These are phyloP conservation scores for Theretra japonica DNA, from an alignment of 2,888 invertebrate genomes.

Conservation along the genomic window DNA sequence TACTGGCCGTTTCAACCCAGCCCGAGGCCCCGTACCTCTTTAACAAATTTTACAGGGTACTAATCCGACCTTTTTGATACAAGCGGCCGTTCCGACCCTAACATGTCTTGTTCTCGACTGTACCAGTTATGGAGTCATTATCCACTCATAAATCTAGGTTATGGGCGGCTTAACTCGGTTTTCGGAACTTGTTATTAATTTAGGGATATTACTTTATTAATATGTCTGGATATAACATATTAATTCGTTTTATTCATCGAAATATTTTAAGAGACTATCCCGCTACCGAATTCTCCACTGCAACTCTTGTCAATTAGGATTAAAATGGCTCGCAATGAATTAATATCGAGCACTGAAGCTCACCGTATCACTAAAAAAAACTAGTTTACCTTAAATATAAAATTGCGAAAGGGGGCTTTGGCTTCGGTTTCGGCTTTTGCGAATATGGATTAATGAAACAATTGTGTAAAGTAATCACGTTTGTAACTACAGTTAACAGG, in stretches of 20 bases:
- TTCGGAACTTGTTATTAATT: constrained; percentile 69
- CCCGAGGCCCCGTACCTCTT: constrained; percentile 77
- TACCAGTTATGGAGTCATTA: constrained; percentile 76
- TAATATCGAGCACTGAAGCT: too few relatives aligned
- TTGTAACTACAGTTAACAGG: constrained; percentile 5
- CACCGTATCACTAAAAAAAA: too few relatives aligned
- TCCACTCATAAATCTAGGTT: constrained; percentile 79
- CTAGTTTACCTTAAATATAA: too few relatives aligned
- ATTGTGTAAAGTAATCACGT: neutral
- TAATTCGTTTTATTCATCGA: neutral
- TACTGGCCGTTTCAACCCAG: constrained; percentile 52
- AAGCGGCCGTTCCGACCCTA: constrained; percentile 59
- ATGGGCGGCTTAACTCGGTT: constrained; percentile 64
- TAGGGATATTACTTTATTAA: constrained; percentile 57
- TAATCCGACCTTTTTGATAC: constrained; percentile 78
- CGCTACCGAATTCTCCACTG: too few relatives aligned
- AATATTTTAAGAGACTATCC: neutral
- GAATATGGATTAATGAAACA: neutral
- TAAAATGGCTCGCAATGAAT: too few relatives aligned
- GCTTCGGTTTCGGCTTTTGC: too few relatives aligned
- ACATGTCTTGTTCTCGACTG: constrained; percentile 72
- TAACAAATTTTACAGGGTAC: constrained; percentile 82
- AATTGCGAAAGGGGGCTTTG: too few relatives aligned
- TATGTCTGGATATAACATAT: constrained; percentile 46
- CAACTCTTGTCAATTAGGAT: too few relatives aligned